phyloP scores from a whole-genome alignment of 2,797 vertebrate genomes.

The Hippoglossus hippoglossus region DNA sequence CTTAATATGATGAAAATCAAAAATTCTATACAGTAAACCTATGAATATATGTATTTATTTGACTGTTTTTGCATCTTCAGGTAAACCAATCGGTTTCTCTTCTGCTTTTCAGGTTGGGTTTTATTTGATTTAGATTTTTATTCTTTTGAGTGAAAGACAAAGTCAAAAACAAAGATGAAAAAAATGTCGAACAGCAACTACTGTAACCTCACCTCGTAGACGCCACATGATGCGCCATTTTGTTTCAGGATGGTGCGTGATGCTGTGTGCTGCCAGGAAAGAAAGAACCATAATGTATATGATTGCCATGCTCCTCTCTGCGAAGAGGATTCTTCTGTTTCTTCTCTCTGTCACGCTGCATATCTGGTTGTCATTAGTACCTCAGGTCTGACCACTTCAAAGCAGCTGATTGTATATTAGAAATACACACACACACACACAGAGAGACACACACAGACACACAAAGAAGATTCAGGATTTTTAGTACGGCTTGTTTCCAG shows the following conservation, averaged over 20 bases:
- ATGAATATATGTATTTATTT: constrained; percentile 79
- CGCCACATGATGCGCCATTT: constrained; percentile 55
- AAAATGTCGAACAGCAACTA: constrained; percentile 71
- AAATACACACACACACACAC: constrained; percentile 66
- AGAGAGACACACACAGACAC: constrained; percentile 57
- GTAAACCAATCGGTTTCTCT: constrained; percentile 51
- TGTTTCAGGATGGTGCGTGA: constrained; percentile 44
- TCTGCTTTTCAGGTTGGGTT: constrained; percentile 50
- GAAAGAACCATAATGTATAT: constrained; percentile 57
- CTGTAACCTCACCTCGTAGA: constrained; percentile 80
- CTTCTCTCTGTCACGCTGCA: constrained; percentile 71
- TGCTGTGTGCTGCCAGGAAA: constrained; percentile 42
- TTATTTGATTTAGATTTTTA: constrained; percentile 29
- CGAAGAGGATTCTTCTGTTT: constrained; percentile 51
- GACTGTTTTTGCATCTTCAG: constrained; percentile 71
- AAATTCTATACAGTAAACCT: constrained; percentile 58
- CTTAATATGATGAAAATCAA: constrained; percentile 68
- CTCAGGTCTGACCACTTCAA: constrained; percentile 85
- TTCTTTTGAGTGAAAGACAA: constrained; percentile 68
- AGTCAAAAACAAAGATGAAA: constrained; percentile 37
- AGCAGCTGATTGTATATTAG: constrained; percentile 85
- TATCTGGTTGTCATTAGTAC: constrained; percentile 83
- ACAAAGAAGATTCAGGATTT: constrained; percentile 78
- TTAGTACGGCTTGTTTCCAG: constrained; percentile 74
- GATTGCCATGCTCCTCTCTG: constrained; percentile 71